Evolutionary conservation across 2,888 invertebrate species (phyloP).

Genomic region (Drosophila quinaria): DNA sequence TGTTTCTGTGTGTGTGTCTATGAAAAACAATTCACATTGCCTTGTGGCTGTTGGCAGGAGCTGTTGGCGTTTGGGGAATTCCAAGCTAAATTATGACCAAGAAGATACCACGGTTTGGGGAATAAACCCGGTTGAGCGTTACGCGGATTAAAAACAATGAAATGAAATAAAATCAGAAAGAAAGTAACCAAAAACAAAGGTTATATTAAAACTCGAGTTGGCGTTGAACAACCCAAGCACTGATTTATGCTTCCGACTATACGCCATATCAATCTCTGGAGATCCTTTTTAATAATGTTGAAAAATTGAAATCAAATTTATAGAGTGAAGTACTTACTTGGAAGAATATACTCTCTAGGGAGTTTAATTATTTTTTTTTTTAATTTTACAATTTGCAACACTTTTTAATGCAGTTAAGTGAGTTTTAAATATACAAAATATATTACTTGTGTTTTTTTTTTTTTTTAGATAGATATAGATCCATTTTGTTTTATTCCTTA

Average conservation of each 20-base stretch:
- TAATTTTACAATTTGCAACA: background rate
- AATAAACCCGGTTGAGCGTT: slow-evolving; percentile 16
- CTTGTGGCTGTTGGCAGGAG: slow-evolving; percentile 6
- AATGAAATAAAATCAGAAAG: background rate
- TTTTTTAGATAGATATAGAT: too few species aligned
- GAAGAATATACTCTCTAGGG: background rate
- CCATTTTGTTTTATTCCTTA: too few species aligned
- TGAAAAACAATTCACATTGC: slow-evolving; percentile 32
- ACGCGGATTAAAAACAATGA: slow-evolving; percentile 13
- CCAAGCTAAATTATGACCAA: slow-evolving; percentile 52
- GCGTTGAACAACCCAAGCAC: background rate
- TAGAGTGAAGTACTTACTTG: background rate
- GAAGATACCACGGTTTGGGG: slow-evolving; percentile 16
- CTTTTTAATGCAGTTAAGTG: background rate
- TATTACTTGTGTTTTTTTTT: too few species aligned
- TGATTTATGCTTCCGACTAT: slow-evolving; percentile 29
- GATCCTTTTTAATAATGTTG: background rate
- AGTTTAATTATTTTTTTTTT: background rate
- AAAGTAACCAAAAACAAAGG: background rate
- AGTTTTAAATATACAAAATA: background rate
- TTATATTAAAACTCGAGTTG: background rate
- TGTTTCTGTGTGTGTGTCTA: background rate
- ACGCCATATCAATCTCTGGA: slow-evolving; percentile 21
- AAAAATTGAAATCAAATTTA: slow-evolving; percentile 13
- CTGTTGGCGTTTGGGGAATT: slow-evolving; percentile 8